These are phyloP conservation scores for Crotalus horridus DNA, from an alignment of 2,113 vertebrate genomes.

Conservation along the genomic window DNA sequence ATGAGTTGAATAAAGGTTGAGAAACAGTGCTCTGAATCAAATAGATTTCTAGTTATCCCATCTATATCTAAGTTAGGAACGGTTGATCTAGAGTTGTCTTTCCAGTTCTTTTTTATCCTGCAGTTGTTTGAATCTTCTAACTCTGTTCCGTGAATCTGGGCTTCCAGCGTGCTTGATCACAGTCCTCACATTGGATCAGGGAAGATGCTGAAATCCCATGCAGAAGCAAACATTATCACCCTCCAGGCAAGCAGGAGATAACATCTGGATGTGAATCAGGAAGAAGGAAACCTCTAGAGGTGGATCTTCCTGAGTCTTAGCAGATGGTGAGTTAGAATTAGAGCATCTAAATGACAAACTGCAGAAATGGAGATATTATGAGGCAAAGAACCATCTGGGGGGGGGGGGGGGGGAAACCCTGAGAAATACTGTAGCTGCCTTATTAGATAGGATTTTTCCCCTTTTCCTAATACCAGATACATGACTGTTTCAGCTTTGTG, in stretches of 20 bases:
- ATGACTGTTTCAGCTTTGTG: background rate
- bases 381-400: background rate
- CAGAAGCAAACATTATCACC: rapidly evolving
- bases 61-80: background rate
- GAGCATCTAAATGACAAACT: background rate
- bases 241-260: background rate
- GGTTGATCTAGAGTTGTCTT: background rate
- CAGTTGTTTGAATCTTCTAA: background rate
- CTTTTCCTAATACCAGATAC: background rate
- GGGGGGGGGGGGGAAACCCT: background rate
- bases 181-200: background rate
- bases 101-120: background rate
- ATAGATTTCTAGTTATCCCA: background rate
- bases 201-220: background rate
- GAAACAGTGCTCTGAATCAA: background rate
- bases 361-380: background rate
- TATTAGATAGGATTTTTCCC: background rate
- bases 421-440: background rate
- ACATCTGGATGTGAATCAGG: background rate
- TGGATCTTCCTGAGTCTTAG: background rate
- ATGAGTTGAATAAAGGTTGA: background rate
- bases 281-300: background rate
- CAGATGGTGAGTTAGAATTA: background rate
- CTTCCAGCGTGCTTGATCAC: background rate
- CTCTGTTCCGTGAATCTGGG: background rate